These are phyloP conservation scores for Battus philenor DNA, from an alignment of 1,140 invertebrate genomes.

Conservation along the genomic window DNA sequence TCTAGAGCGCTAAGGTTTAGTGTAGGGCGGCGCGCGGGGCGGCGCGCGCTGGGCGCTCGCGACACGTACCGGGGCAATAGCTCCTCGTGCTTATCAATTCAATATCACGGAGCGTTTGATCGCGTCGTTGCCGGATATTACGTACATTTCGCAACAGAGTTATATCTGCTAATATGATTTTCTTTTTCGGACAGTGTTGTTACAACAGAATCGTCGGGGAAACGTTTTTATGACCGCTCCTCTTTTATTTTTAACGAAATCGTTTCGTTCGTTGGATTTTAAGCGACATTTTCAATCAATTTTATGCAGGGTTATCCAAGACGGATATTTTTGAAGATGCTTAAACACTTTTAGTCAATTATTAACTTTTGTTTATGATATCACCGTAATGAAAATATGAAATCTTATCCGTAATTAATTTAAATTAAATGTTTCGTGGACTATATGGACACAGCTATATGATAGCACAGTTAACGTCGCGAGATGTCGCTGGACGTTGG, in stretches of 20 bases:
- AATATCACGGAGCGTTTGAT: conserved; percentile 58
- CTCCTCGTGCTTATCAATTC: conserved; percentile 48
- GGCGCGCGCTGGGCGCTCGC: conserved; percentile 3
- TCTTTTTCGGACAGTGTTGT: conserved; percentile 8
- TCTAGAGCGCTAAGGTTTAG: background rate
- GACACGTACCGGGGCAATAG: conserved; percentile 17
- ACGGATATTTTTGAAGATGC: background rate
- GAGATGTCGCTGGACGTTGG: too few relatives aligned
- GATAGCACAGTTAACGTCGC: too few relatives aligned
- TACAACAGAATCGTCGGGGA: conserved; percentile 3
- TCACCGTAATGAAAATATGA: background rate
- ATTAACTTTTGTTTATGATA: background rate
- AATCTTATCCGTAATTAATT: too few relatives aligned
- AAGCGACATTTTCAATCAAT: too few relatives aligned
- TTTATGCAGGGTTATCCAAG: too few relatives aligned
- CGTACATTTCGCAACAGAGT: conserved; percentile 22
- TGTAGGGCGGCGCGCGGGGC: background rate
- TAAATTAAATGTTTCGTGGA: background rate
- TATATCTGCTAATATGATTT: conserved; percentile 16
- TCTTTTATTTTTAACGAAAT: background rate
- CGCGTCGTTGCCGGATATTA: conserved; percentile 43
- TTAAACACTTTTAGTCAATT: background rate
- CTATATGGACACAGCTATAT: too few relatives aligned
- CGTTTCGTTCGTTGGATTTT: background rate
- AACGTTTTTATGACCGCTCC: conserved; percentile 4